phyloP scores from a whole-genome alignment of 2,113 vertebrate genomes.

The Hepsetus odoe region DNA sequence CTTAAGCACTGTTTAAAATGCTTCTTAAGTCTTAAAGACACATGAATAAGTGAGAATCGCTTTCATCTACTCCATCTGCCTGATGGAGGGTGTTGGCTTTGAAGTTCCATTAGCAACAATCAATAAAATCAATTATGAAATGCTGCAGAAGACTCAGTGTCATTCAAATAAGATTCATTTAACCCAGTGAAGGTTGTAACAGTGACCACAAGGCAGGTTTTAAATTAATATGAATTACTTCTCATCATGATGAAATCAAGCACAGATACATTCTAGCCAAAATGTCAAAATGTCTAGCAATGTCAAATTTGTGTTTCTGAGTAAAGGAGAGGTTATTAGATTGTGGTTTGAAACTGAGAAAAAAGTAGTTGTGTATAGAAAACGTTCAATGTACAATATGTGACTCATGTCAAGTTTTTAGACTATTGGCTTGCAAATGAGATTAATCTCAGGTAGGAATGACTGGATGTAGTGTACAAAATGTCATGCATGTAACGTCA shows the following conservation, averaged over 20 bases:
- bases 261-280: no score
- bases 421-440: no score
- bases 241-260: neutral
- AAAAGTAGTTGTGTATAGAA: no score
- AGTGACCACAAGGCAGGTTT: neutral
- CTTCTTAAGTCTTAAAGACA: neutral
- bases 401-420: no score
- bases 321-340: no score
- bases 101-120: neutral
- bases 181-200: neutral
- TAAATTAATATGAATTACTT: neutral
- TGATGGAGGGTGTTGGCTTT: neutral
- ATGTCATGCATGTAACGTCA: no score
- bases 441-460: no score
- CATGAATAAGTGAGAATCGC: conserved; percentile 1
- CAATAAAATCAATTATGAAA: neutral
- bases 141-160: neutral
- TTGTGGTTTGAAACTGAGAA: no score
- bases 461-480: no score
- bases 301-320: no score
- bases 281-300: no score
- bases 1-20: neutral
- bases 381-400: no score
- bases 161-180: neutral
- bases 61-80: conserved; percentile 8